A percentile compares a stretch with the other conserved stretches of the same genome.
Conservation (phyloP, 2,797 vertebrate genomes). For the Toxotes lorentzi region DNA sequence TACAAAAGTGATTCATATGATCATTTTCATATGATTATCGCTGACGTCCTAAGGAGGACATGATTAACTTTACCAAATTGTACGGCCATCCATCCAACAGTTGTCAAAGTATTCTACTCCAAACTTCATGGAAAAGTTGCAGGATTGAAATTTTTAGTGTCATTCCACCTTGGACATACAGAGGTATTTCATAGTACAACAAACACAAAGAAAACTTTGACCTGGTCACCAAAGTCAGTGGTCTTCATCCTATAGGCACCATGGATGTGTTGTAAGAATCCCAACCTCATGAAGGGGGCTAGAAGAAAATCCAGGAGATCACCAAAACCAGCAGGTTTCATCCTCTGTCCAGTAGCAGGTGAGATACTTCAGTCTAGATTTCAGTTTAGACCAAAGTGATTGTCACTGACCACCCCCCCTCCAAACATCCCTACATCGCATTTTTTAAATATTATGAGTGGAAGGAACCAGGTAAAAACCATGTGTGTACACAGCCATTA, state of each 20-base stretch:
- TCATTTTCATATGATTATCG: not conserved
- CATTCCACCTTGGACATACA: no score
- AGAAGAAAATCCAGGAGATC: not conserved
- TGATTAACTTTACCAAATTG: no score
- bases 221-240: not conserved
- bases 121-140: no score
- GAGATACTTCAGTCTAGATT: not conserved
- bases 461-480: no score
- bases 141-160: no score
- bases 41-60: no score
- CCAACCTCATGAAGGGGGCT: not conserved
- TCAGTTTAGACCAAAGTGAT: not conserved
- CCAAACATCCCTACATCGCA: no score
- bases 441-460: not conserved
- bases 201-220: no score
- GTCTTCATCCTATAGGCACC: not conserved
- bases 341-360: not conserved
- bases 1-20: not conserved
- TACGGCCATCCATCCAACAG: not conserved
- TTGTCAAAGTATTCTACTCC: no score
- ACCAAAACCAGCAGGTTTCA: not conserved
- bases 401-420: not conserved
- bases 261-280: not conserved
- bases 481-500: no score
- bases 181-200: no score